Evolutionary conservation across 2,888 invertebrate species (phyloP).

Genomic region (Cataglyphis rosenhaueri): DNA sequence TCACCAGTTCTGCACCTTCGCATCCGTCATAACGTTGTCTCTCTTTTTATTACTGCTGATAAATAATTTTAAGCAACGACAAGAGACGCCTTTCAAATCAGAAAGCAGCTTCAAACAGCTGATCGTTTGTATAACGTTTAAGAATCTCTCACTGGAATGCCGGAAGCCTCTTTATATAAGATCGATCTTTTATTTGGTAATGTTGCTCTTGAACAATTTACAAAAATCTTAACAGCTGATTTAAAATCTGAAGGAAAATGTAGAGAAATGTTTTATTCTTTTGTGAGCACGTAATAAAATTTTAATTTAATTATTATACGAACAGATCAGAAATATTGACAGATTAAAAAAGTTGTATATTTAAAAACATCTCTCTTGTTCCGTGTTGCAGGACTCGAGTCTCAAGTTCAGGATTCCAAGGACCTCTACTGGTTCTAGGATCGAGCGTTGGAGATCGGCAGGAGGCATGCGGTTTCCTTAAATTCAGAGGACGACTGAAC

Average conservation of each 20-base stretch:
- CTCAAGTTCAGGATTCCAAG: conserved; percentile 82
- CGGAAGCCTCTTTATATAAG: conserved; percentile 9
- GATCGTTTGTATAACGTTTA: conserved; percentile 24
- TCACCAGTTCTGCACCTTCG: conserved; percentile 84
- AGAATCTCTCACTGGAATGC: not conserved
- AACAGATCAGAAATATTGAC: not conserved
- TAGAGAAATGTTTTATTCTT: not conserved
- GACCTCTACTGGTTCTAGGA: conserved; percentile 83
- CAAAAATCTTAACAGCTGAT: not conserved
- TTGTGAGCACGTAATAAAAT: not conserved
- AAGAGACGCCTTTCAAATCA: conserved; percentile 29
- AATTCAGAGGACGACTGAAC: conserved; percentile 36
- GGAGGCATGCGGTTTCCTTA: conserved; percentile 29
- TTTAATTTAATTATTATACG: not conserved
- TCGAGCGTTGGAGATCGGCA: conserved; percentile 65
- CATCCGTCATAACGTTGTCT: conserved; percentile 82
- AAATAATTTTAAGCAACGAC: conserved; percentile 73
- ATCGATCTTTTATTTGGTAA: conserved; percentile 5
- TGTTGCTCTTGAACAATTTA: not conserved
- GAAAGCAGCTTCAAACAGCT: conserved; percentile 17
- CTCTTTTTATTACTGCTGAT: conserved; percentile 72
- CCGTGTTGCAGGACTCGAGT: conserved; percentile 81
- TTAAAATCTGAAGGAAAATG: not conserved
- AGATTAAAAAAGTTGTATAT: conserved; percentile 15
- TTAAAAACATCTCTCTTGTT: conserved; percentile 11